phyloP scores from a whole-genome alignment of 2,888 invertebrate species.

The Pammene aurita region DNA sequence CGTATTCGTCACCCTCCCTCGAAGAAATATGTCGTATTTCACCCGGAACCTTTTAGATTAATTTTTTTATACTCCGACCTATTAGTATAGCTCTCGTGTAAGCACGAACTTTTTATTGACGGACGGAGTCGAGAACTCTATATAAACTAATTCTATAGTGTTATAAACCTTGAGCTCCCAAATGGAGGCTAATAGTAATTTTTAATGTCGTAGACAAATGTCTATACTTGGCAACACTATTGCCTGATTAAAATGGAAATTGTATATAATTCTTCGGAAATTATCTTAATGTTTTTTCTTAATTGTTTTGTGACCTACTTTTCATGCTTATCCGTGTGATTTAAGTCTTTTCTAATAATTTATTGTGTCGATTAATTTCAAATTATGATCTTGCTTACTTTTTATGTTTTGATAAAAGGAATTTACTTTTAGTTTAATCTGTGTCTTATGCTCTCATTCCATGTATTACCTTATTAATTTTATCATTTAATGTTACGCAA shows the following conservation, averaged over 20 bases:
- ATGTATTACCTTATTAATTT: constrained; percentile 42
- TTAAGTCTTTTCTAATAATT: constrained; percentile 35
- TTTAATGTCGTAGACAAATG: constrained; percentile 18
- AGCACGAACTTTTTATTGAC: constrained; percentile 12
- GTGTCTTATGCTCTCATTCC: constrained; percentile 46
- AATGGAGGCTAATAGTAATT: constrained; percentile 30
- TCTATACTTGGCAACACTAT: constrained; percentile 16
- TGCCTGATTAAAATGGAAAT: constrained; percentile 23
- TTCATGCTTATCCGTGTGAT: constrained; percentile 28
- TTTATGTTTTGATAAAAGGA: constrained; percentile 40
- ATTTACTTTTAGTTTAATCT: constrained; percentile 39
- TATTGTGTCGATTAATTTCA: constrained; percentile 35
- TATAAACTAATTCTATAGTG: constrained; percentile 21
- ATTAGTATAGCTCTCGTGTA: constrained; percentile 30
- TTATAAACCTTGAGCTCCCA: constrained; percentile 18
- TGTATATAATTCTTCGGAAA: constrained; percentile 40
- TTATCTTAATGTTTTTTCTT: constrained; percentile 26
- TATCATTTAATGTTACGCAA: constrained; percentile 46
- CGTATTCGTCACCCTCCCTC: neutral
- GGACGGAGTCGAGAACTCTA: constrained; percentile 27
- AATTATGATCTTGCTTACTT: constrained; percentile 45
- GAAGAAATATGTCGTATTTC: constrained; percentile 37
- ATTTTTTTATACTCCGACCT: constrained; percentile 45
- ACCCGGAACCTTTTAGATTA: constrained; percentile 40
- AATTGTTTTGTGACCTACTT: constrained; percentile 3